Base-by-base conservation (phyloP, 2,113 vertebrate genomes). In the Sinocyclocheilus maitianheensis region DNA sequence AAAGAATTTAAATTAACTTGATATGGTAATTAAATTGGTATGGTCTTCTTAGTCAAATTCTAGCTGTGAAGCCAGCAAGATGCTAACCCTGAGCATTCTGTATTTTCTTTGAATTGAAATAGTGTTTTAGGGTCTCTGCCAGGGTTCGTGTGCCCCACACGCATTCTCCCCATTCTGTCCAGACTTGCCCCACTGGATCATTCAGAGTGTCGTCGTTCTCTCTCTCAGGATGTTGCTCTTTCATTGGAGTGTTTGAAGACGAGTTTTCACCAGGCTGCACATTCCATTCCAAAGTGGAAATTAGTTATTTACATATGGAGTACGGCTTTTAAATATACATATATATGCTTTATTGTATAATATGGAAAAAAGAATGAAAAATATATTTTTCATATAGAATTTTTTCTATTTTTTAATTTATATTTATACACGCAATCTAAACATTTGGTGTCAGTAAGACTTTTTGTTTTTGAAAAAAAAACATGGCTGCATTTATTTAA, bases 131-230 rank as follows among this genome's bases (percentile, higher is more conserved):
- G 67, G 79, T 79, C 46, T 77, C 74, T 30, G 34, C 81, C 53
- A 83, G 46, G 86, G 88, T 88, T 90, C 88, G 91, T 85, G 88
- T 92, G 83, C 53, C 22, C 30, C 58, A 83, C 87, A 90, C 84
- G 81, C 88, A 91, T 92, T 51, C n/a, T 48, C 40, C 74, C 43
- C 40, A 76, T 76, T 92, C 91, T 91, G 94, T 83, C 93, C 87
- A 43, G 94, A 87, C 94, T 92, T 95, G 95, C 93, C 91, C 89
- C n/a, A 62, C 77, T 46, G 58, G 81, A 91, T 90, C 91, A 91
- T 93, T 92, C 87, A 85, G 58, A 84, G 87, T 92, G 92, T 91
- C 88, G 78, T 93, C 93, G 93, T 90, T 86, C 82, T 84, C 87
- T 74, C 91, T 93, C 93, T 92, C 80, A 88, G 93, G 93, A 87